A percentile compares a stretch with the other conserved stretches of the same genome.
Conservation (phyloP, 2,797 vertebrate species). For the Cetoscarus ocellatus region DNA sequence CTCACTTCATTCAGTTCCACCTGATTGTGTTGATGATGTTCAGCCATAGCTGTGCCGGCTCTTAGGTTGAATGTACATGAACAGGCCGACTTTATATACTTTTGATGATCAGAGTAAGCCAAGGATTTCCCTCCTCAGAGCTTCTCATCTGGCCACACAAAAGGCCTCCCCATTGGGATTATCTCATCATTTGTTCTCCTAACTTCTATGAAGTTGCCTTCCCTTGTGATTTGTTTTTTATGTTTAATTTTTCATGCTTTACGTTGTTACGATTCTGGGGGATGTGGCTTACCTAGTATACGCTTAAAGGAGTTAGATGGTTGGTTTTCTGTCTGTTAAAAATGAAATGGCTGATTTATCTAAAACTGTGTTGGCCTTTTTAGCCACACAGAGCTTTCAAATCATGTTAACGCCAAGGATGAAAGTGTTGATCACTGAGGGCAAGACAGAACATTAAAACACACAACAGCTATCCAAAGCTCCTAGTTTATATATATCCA, state of each 20-base stretch:
- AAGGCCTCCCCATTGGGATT: conserved; percentile 87
- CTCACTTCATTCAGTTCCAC: conserved; percentile 40
- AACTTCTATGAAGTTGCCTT: conserved; percentile 99
- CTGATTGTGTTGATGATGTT: conserved; percentile 9
- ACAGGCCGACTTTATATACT: conserved; percentile 21
- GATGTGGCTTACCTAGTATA: conserved; percentile 35
- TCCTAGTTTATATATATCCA: conserved; percentile 16
- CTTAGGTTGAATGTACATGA: conserved; percentile 13
- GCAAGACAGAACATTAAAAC: conserved; percentile 1
- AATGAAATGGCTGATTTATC: conserved; percentile 12
- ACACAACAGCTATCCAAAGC: background rate
- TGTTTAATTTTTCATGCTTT: conserved; percentile 70
- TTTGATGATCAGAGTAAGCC: conserved; percentile 18
- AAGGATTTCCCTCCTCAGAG: conserved; percentile 73
- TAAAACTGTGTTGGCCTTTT: conserved; percentile 34
- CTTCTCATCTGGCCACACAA: conserved; percentile 77
- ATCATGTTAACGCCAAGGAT: conserved; percentile 43
- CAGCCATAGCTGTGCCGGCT: background rate
- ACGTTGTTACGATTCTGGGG: conserved; percentile 72
- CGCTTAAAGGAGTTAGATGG: conserved; percentile 23
- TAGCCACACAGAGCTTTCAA: conserved; percentile 28
- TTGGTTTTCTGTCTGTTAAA: conserved; percentile 11
- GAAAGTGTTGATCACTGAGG: conserved; percentile 18
- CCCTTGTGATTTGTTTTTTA: conserved; percentile 72
- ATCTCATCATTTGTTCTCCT: conserved; percentile 84